These are phyloP conservation scores for Petrolisthes cinctipes DNA, from an alignment of 2,888 invertebrate genomes.

Conservation along the genomic window DNA sequence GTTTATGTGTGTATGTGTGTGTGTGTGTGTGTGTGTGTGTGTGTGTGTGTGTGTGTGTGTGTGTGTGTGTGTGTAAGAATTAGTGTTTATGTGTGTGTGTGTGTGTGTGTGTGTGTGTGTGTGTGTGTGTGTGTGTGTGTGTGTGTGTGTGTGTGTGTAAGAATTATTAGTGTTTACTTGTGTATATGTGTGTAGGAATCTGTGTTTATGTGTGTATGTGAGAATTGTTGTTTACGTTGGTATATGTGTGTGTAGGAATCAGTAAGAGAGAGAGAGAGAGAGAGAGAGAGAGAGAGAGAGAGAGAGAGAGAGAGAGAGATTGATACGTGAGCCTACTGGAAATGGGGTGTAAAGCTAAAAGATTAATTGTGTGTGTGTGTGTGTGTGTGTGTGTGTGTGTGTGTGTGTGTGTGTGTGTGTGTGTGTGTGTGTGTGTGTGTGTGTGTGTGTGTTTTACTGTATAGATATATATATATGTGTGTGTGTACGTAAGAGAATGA, in stretches of 20 bases:
- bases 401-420: neutral
- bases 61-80: neutral
- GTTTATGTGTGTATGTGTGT: constrained; percentile 73
- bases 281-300: neutral
- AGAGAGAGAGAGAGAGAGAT: neutral
- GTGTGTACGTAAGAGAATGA: neutral
- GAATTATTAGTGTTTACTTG: too few species aligned
- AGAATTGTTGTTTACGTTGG: too few species aligned
- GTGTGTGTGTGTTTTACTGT: neutral
- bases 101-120: too few species aligned
- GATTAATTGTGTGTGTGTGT: neutral
- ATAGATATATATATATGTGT: neutral
- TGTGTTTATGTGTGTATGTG: too few species aligned
- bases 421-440: neutral
- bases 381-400: neutral
- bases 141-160: too few species aligned
- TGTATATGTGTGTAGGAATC: too few species aligned
- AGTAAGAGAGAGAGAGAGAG: neutral
- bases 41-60: too few species aligned
- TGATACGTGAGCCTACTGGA: neutral
- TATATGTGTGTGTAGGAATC: neutral
- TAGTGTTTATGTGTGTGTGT: too few species aligned
- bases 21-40: constrained; percentile 9
- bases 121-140: neutral
- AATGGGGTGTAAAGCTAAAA: neutral